These are phyloP conservation scores for Zaprionus africanus DNA, from an alignment of 1,140 invertebrate genomes.

Conservation along the genomic window DNA sequence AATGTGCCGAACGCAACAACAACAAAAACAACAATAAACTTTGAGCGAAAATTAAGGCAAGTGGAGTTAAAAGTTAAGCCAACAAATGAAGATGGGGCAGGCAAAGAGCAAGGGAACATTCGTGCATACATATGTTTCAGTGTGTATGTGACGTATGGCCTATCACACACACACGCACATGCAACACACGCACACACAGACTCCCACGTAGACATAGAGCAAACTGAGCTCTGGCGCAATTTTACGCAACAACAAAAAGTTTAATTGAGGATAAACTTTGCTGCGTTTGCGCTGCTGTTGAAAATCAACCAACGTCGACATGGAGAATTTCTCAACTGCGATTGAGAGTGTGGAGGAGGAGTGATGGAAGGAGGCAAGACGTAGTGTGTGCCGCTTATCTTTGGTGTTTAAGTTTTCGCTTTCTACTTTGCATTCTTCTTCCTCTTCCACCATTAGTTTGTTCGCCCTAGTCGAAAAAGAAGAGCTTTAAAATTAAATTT, in stretches of 20 bases:
- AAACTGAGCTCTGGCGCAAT: conserved; percentile 65
- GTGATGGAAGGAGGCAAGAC: not conserved
- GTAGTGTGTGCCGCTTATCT: conserved; percentile 43
- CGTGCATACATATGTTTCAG: not conserved
- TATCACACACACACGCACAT: conserved; percentile 50
- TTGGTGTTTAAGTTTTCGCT: conserved; percentile 51
- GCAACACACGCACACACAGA: not conserved
- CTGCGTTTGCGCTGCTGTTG: conserved; percentile 79
- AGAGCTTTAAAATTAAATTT: conserved; percentile 55
- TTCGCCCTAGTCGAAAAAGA: not conserved
- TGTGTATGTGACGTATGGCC: conserved; percentile 62
- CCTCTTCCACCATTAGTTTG: conserved; percentile 38
- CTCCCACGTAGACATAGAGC: conserved; percentile 15
- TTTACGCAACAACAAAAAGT: conserved; percentile 81
- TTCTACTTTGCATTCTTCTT: conserved; percentile 48
- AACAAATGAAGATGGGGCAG: conserved; percentile 74
- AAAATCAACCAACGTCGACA: conserved; percentile 70
- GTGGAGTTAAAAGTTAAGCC: conserved; percentile 80
- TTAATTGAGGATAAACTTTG: conserved; percentile 82
- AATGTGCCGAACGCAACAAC: conserved; percentile 58
- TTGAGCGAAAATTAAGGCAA: conserved; percentile 74
- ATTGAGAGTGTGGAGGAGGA: conserved; percentile 23
- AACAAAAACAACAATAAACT: conserved; percentile 69
- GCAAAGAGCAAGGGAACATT: conserved; percentile 19
- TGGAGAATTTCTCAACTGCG: conserved; percentile 57